Percentiles rank a stretch among this genome's conserved stretches.
phyloP scores from a whole-genome alignment of 2,888 invertebrate species.

The Loripinus fragilis region DNA sequence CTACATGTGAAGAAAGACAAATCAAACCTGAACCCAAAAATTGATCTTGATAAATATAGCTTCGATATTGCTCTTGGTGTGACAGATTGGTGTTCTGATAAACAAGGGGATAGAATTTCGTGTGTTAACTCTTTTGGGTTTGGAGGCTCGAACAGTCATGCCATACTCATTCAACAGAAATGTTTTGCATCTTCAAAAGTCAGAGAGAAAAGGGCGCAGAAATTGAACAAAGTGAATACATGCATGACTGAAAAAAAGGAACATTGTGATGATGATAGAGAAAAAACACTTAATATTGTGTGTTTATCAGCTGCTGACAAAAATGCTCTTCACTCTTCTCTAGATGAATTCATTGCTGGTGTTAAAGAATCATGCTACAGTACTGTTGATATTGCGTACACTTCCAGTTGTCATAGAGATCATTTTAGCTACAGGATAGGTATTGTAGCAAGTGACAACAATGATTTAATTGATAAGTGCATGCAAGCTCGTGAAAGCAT shows the following conservation, averaged over 20 bases:
- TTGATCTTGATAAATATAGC: conserved; percentile 28
- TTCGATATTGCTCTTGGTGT: conserved; percentile 23
- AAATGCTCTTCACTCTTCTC: background rate
- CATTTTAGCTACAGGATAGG: conserved; percentile 36
- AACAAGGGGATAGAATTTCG: conserved; percentile 14
- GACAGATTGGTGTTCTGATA: conserved; percentile 22
- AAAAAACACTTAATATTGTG: too few species aligned
- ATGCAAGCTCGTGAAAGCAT: background rate
- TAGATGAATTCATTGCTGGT: background rate
- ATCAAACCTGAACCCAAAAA: conserved; percentile 36
- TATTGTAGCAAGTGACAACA: conserved; percentile 9
- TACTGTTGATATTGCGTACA: conserved; percentile 29
- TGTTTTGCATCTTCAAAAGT: background rate
- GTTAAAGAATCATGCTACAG: background rate
- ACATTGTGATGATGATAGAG: too few species aligned
- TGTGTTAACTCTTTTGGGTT: conserved; percentile 61
- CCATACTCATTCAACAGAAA: conserved; percentile 30
- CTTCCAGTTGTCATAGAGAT: conserved; percentile 39
- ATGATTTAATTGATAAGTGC: background rate
- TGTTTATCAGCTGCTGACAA: conserved; percentile 6
- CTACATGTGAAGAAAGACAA: conserved; percentile 51
- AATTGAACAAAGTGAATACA: too few species aligned
- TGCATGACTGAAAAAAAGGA: too few species aligned
- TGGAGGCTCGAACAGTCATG: conserved; percentile 63
- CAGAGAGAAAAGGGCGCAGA: too few species aligned